A percentile compares a stretch with the other conserved stretches of the same genome.
Evolutionary conservation across 2,888 invertebrate genomes (phyloP).

Genomic region (Rhagophthalmus giganteus): DNA sequence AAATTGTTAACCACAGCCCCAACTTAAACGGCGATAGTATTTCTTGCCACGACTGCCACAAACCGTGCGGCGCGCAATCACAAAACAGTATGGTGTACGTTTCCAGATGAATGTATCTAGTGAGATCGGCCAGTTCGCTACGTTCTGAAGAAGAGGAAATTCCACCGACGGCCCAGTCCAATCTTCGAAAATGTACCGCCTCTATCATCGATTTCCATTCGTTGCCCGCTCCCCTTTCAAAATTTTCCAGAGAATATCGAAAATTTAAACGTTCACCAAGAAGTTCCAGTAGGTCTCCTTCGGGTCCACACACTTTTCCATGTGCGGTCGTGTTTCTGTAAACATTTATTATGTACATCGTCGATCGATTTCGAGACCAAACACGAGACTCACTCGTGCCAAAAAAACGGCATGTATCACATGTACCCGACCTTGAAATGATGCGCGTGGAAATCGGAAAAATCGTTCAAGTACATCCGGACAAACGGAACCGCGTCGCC

Average conservation of each 20-base stretch:
- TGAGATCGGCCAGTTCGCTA: constrained; percentile 6
- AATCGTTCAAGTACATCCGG: constrained; percentile 2
- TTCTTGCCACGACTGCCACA: constrained; percentile 8
- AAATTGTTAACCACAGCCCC: constrained; percentile 6
- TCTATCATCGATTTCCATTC: constrained; percentile 2
- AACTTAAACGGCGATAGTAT: constrained; percentile 7
- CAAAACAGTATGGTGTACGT: constrained; percentile 8
- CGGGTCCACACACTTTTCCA: constrained; percentile 1
- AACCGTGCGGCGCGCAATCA: neutral
- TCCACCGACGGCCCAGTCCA: constrained; percentile 21
- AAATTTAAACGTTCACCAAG: constrained; percentile 12
- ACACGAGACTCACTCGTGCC: constrained; percentile 14
- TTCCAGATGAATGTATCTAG: constrained; percentile 7
- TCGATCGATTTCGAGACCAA: too few species aligned
- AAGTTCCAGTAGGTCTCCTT: constrained; percentile 6
- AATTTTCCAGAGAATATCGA: constrained; percentile 6
- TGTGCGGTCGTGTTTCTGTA: neutral
- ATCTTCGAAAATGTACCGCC: constrained; percentile 6
- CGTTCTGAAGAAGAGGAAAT: constrained; percentile 10
- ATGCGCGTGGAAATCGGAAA: constrained; percentile 10
- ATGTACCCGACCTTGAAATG: constrained; percentile 14
- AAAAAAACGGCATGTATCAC: constrained; percentile 12
- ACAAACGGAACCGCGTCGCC: neutral
- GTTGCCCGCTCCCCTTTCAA: neutral
- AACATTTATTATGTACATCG: neutral